Base-by-base conservation (phyloP, 2,113 vertebrate species). In the Microtus richardsoni region DNA sequence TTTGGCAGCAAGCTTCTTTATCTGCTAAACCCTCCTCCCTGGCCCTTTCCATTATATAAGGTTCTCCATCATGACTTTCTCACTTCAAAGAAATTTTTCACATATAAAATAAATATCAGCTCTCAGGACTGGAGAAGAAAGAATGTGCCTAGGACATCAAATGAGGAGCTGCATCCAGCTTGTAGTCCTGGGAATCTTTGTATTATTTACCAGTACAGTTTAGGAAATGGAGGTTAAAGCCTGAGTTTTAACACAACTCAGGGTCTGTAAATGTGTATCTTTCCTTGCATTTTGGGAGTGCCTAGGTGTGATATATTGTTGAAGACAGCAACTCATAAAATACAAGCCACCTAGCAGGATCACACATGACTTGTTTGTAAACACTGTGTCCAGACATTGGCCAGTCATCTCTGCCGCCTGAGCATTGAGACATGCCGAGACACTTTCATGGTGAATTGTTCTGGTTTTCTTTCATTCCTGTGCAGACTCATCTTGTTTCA, bases 281-380 rank as follows among this genome's bases (percentile, higher is more conserved):
- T 93, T 93, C 39, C 87, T 94, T 96, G 78, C 28, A 93, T 71
- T 95, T 97, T 82, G 80, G 64, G 96, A 96, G 92, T 90, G 70
- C 19, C 36, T 97, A 94, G 91, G 13, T n/a, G 62, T 86, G 36
- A 94, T 88, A 91, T 88, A 47, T 77, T 62, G 13, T 12, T 89
- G 44, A 91, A 60, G 85, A 78, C 1, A 94, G 66, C 10, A 80
- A 89, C 21, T 94, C 77, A 66, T 89, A 92, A 93, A 94, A 88
- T 30, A 95, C 19, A 91, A 88, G 77, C 28, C 54, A 91, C 30
- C 17, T 3, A 92, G 19, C 24, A 88, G 44, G 60, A 1, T 33
- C 75, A 33, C 83, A 19, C n/a, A 70, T 52, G n/a, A 75, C 14
- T 9, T 84, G 60, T 95, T 94, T 93, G 24, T 58, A 91, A 91